phyloP scores from a whole-genome alignment of 2,797 vertebrate genomes.

The Lerista edwardsae region DNA sequence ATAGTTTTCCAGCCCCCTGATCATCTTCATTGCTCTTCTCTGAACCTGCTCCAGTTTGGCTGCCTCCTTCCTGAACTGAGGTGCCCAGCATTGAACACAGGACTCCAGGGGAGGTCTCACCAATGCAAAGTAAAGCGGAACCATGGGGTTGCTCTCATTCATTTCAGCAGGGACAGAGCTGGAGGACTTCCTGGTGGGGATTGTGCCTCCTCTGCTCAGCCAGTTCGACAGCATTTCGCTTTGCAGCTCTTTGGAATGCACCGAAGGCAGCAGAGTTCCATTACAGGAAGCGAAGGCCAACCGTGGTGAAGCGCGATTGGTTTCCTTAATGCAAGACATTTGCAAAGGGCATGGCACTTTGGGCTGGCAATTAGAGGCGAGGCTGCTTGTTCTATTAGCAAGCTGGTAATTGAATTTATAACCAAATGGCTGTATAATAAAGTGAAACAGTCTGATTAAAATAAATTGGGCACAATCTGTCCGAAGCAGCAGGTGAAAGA shows the following conservation, averaged over 20 bases:
- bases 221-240: neutral
- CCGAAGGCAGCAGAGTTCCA: too few relatives aligned
- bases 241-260: neutral
- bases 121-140: too few relatives aligned
- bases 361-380: slow-evolving; percentile 2
- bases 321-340: neutral
- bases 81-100: too few relatives aligned
- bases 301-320: neutral
- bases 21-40: too few relatives aligned
- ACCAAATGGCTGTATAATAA: slow-evolving; percentile 20
- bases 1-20: too few relatives aligned
- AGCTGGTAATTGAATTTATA: neutral
- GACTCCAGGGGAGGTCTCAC: too few relatives aligned
- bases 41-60: too few relatives aligned
- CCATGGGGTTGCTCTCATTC: too few relatives aligned
- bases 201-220: neutral
- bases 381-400: neutral
- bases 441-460: slow-evolving; percentile 14
- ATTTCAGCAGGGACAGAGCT: too few relatives aligned
- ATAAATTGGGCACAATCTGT: neutral
- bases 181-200: too few relatives aligned
- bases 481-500: neutral
- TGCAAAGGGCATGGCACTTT: neutral
- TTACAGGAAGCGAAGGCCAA: neutral
- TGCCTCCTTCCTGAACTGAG: too few relatives aligned